These are phyloP conservation scores for Synergus gifuensis DNA, from an alignment of 2,888 invertebrate species.

Conservation along the genomic window DNA sequence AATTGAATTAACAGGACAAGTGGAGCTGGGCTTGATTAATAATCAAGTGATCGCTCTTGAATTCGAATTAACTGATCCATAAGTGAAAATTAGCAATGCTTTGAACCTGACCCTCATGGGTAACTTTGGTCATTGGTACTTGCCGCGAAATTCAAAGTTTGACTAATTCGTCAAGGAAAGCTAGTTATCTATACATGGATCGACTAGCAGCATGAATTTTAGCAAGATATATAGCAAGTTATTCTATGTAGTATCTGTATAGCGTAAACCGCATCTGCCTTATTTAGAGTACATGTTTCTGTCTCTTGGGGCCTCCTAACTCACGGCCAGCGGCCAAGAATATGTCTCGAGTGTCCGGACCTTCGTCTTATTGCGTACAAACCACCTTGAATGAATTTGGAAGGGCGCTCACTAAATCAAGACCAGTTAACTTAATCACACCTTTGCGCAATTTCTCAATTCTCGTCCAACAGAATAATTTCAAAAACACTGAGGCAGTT, in stretches of 20 bases:
- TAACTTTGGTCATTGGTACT: conserved; percentile 38
- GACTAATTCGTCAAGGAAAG: conserved; percentile 16
- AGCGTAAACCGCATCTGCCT: conserved; percentile 62
- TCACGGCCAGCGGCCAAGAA: conserved; percentile 69
- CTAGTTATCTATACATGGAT: conserved; percentile 31
- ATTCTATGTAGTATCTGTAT: conserved; percentile 45
- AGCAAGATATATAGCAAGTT: conserved; percentile 43
- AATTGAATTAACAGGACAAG: neutral
- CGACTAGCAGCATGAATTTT: conserved; percentile 4
- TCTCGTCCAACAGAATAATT: too few species aligned
- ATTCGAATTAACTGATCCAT: neutral
- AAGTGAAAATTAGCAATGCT: conserved; percentile 14
- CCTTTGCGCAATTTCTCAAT: neutral
- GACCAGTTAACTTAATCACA: conserved; percentile 60
- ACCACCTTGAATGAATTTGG: conserved; percentile 45
- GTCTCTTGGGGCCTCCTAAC: conserved; percentile 64
- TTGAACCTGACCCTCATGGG: conserved; percentile 5
- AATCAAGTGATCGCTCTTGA: neutral
- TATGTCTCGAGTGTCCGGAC: conserved; percentile 72
- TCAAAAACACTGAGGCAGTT: too few species aligned
- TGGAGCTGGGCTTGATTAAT: neutral
- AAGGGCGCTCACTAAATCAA: conserved; percentile 57
- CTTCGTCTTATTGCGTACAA: conserved; percentile 69
- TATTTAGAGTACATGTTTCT: conserved; percentile 64
- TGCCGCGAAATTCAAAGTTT: conserved; percentile 4